phyloP scores from a whole-genome alignment of 2,888 invertebrate genomes.

The Pristionchus fissidentatus region DNA sequence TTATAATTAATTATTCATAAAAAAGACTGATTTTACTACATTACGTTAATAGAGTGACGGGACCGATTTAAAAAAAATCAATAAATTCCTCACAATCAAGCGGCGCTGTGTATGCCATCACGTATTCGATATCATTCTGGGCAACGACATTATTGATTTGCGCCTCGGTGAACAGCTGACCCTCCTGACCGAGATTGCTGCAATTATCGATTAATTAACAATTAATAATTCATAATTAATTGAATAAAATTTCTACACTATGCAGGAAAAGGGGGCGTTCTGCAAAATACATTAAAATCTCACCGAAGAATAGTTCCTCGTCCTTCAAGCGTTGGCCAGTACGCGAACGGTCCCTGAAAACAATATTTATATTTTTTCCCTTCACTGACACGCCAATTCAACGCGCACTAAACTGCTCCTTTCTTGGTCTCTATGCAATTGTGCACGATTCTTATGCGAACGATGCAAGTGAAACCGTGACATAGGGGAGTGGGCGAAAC shows the following conservation, averaged over 20 bases:
- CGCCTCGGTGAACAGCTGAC: conserved; percentile 67
- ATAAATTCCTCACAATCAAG: conserved; percentile 58
- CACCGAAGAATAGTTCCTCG: conserved; percentile 71
- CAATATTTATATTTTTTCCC: not conserved
- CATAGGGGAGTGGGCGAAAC: not conserved
- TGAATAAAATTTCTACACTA: no score
- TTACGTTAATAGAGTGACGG: not conserved
- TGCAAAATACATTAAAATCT: not conserved
- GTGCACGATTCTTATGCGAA: no score
- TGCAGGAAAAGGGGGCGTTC: not conserved
- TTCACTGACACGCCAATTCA: not conserved
- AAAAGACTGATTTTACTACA: not conserved
- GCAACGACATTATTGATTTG: conserved; percentile 70
- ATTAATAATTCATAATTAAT: no score
- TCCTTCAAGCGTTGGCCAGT: conserved; percentile 74
- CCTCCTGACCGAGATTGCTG: conserved; percentile 70
- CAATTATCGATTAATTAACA: conserved; percentile 9
- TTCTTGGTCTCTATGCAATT: no score
- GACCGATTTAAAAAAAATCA: not conserved
- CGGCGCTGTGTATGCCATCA: conserved; percentile 74
- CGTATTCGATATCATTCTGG: conserved; percentile 72
- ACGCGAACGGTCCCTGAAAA: conserved; percentile 73
- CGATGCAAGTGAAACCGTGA: not conserved
- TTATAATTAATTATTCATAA: not conserved
- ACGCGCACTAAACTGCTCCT: not conserved